Percentiles rank a stretch among this genome's conserved stretches.
phyloP scores from a whole-genome alignment of 1,140 invertebrate species.

The Oppia nitens region DNA sequence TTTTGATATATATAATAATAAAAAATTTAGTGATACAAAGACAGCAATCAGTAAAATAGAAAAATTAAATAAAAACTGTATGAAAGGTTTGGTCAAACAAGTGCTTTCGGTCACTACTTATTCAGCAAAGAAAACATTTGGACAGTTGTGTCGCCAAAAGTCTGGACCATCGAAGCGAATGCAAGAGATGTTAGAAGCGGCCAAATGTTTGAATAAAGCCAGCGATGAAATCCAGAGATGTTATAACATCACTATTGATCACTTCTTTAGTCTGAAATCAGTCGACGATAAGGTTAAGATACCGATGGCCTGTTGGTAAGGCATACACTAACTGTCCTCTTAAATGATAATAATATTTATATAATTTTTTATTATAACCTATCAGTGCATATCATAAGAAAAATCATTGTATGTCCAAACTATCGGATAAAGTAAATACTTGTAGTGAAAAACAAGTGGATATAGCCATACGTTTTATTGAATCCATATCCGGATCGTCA shows the following conservation, averaged over 20 bases:
- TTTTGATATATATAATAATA: too few relatives aligned
- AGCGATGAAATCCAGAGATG: neutral
- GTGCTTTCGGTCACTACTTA: neutral
- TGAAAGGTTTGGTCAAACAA: neutral
- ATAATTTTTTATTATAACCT: neutral
- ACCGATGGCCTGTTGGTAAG: neutral
- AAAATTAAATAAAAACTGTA: neutral
- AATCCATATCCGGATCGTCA: neutral
- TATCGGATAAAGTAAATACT: neutral
- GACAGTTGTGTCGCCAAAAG: neutral
- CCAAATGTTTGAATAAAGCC: neutral
- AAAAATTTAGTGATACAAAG: neutral
- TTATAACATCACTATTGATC: neutral
- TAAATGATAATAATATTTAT: too few relatives aligned
- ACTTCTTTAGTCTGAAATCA: neutral
- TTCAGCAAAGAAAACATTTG: neutral
- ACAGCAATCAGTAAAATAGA: neutral
- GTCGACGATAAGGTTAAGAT: neutral
- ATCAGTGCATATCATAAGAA: neutral
- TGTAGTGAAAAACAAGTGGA: conserved; percentile 5
- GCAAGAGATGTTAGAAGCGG: neutral
- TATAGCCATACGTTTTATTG: neutral
- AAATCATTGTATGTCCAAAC: neutral
- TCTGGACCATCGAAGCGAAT: neutral
- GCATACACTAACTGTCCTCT: too few relatives aligned